Evolutionary conservation across 1,140 invertebrate species (phyloP), one percentile per base, ranked within the genome.

Genomic region (Scaptomyza graminum): DNA sequence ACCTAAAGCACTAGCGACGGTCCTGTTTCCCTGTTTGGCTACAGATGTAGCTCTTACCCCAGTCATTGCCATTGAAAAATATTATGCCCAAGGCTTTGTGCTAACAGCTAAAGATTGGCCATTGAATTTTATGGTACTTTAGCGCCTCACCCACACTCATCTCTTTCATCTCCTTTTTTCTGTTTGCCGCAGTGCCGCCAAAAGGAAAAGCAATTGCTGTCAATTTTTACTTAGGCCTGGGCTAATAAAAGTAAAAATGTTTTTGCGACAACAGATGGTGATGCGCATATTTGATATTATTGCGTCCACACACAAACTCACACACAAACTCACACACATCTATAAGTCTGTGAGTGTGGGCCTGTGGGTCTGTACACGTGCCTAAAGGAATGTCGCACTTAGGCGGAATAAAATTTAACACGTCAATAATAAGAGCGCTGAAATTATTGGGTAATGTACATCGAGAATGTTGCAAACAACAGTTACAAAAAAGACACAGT

Each of bases 271-370:
- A 73, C 82, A 85, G 81, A 72, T 85, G 82, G 82, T 72, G 82
- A 87, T 82, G 82, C 61, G 78, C 74, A 87, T 87, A 85, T 76
- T 87, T 82, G 71, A 85, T 85, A 87, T 85, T 85, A 87, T 81
- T 74, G 63, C 69, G 22, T 12, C 22, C n/a, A 57, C 22, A 41
- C 16, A 9, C 50, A 60, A 12, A 57, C 22, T 34, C 16, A 9
- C 50, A 60, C 12, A 51, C 22, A 51, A n/a, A n/a, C n/a, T 22
- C 5, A 31, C 7, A 31, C 7, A 31, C 1, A 7, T 5, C 28
- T 31, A 31, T 31, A 7, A 31, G 3, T 31, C 5, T 31, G 28
- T 31, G 28, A 6, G 50, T 18, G 16, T 37, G 56, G n/a, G 12
- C 9, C 5, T n/a, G n/a, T 55, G 34, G n/a, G 52, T 31, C 13